phyloP scores from a whole-genome alignment of 2,888 invertebrate species.

The Archips crataeganus region DNA sequence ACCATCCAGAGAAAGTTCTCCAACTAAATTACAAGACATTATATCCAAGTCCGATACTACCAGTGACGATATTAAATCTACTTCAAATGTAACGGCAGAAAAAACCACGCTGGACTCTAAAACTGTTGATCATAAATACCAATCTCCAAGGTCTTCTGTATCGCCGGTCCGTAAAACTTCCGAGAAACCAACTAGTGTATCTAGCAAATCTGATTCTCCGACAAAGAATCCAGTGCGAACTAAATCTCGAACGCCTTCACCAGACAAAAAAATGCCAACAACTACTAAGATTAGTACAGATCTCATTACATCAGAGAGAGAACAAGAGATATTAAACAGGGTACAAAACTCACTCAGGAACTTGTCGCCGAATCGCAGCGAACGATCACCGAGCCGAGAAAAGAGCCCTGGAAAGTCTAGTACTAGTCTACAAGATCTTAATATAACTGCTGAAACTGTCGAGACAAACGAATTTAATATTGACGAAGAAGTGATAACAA shows the following conservation, averaged over 20 bases:
- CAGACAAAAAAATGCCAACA: slow-evolving; percentile 53
- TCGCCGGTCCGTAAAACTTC: slow-evolving; percentile 42
- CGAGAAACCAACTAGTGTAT: slow-evolving; percentile 36
- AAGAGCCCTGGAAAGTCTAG: slow-evolving; percentile 63
- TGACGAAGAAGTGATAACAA: slow-evolving; percentile 43
- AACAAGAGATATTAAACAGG: slow-evolving; percentile 71
- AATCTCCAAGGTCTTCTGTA: slow-evolving; percentile 34
- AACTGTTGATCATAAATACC: slow-evolving; percentile 27
- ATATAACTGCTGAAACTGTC: slow-evolving; percentile 52
- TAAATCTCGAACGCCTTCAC: slow-evolving; percentile 50
- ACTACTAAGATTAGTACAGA: slow-evolving; percentile 56
- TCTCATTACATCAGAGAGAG: slow-evolving; percentile 69
- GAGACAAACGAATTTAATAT: slow-evolving; percentile 43
- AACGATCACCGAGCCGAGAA: slow-evolving; percentile 64
- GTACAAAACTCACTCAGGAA: slow-evolving; percentile 74
- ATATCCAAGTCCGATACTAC: slow-evolving; percentile 47
- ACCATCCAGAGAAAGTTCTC: slow-evolving; percentile 57
- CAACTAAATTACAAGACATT: slow-evolving; percentile 62
- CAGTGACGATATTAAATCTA: slow-evolving; percentile 1
- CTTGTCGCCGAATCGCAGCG: slow-evolving; percentile 71
- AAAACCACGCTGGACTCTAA: slow-evolving; percentile 34
- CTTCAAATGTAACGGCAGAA: slow-evolving; percentile 10
- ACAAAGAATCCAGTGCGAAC: slow-evolving; percentile 33
- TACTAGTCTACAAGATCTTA: slow-evolving; percentile 63
- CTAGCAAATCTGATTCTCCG: slow-evolving; percentile 16